Percentiles rank a stretch among this genome's conserved stretches.
phyloP scores from a whole-genome alignment of 2,888 invertebrate species.

The Gari tellinella region DNA sequence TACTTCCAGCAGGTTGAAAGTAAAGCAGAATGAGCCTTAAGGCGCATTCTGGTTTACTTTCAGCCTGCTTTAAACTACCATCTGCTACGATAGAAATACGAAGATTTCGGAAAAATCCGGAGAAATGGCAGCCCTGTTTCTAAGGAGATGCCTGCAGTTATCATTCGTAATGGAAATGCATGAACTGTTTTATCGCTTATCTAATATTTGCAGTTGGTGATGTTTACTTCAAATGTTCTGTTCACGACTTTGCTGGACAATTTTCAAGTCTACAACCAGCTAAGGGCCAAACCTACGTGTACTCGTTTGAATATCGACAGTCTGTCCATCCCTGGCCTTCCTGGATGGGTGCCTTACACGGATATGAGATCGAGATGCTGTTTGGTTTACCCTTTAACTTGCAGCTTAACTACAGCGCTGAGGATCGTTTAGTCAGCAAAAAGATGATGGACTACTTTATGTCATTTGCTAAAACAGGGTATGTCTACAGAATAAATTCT shows the following conservation, averaged over 20 bases:
- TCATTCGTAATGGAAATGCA: no score
- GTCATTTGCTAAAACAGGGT: constrained; percentile 98
- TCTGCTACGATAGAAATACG: no score
- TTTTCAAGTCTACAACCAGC: constrained; percentile 8
- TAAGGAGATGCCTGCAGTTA: no score
- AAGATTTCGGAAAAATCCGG: no score
- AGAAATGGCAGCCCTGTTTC: no score
- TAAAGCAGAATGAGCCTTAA: no score
- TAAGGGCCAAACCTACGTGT: constrained; percentile 62
- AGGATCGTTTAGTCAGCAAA: constrained; percentile 93
- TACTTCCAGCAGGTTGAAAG: no score
- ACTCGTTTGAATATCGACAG: no score
- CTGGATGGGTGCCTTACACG: constrained; percentile 82
- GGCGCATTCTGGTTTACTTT: no score
- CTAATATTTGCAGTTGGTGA: constrained; percentile 66
- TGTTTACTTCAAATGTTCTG: constrained; percentile 59
- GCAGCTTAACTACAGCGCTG: constrained; percentile 86
- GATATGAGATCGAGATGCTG: constrained; percentile 80
- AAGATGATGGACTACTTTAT: constrained; percentile 97
- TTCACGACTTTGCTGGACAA: constrained; percentile 35
- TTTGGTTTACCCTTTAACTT: constrained; percentile 77
- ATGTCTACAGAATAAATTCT: no score
- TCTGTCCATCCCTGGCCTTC: constrained; percentile 77
- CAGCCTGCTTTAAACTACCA: no score
- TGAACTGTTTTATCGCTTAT: no score